These are phyloP conservation scores for Micromussa lordhowensis DNA, from an alignment of 92 coral and sea anemone species.

Conservation along the genomic window DNA sequence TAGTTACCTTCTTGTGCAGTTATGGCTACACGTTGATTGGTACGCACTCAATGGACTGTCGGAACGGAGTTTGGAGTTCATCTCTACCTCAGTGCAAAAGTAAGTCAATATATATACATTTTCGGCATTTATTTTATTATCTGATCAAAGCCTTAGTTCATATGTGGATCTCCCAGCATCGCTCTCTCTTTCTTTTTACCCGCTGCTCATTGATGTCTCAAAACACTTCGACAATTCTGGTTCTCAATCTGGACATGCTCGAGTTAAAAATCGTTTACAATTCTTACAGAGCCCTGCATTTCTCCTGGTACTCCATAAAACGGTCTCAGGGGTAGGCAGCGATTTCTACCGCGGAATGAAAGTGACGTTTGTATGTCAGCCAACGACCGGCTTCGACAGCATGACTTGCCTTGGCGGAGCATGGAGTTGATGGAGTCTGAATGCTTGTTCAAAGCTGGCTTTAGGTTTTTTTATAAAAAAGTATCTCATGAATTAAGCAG, in stretches of 20 bases:
- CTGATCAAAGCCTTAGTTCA: too few species aligned
- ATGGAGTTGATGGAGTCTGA: neutral
- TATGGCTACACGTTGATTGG: constrained; percentile 67
- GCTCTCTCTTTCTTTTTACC: too few species aligned
- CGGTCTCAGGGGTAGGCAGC: neutral
- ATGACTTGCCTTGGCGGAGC: constrained; percentile 2
- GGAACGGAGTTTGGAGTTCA: constrained; percentile 68
- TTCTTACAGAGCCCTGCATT: neutral
- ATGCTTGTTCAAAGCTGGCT: too few species aligned
- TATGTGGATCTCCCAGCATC: too few species aligned
- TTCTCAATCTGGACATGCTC: too few species aligned
- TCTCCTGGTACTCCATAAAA: constrained; percentile 3
- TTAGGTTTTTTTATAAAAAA: too few species aligned
- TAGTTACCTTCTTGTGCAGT: constrained; percentile 46
- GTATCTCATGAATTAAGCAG: too few species aligned
- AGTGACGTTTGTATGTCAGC: constrained; percentile 5
- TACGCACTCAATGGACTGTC: constrained; percentile 43
- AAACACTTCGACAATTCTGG: too few species aligned
- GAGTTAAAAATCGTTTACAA: neutral
- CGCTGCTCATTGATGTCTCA: too few species aligned
- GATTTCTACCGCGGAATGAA: neutral
- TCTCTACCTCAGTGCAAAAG: constrained; percentile 62
- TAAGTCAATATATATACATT: neutral
- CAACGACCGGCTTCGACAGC: neutral
- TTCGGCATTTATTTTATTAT: too few species aligned